Percentiles rank a stretch among this genome's conserved stretches.
Conservation (phyloP, 1,140 invertebrate species). For the Limonius californicus region DNA sequence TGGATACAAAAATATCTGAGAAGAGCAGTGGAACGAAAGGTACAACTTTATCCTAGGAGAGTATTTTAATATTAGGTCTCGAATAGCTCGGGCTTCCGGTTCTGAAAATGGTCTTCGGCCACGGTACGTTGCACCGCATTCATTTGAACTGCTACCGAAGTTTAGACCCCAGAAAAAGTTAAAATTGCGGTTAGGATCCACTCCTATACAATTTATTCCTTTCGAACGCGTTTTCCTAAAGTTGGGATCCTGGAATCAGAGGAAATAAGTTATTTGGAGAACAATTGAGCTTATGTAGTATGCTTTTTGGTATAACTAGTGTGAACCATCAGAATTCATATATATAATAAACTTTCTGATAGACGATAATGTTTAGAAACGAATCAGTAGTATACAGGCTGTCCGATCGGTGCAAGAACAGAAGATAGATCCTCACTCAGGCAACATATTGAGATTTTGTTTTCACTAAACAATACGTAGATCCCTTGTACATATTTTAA, state of each 20-base stretch:
- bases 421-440: no score
- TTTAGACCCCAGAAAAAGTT: background rate
- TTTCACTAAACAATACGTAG: no score
- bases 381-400: no score
- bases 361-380: no score
- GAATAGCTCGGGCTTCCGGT: background rate
- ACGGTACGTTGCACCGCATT: background rate
- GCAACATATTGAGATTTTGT: no score
- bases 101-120: background rate
- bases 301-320: no score
- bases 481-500: no score
- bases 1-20: background rate
- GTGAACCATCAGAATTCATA: no score
- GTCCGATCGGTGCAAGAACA: no score
- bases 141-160: background rate
- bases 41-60: background rate
- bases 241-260: conserved; percentile 51
- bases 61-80: background rate
- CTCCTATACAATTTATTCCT: background rate
- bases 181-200: background rate
- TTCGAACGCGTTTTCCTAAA: conserved; percentile 46
- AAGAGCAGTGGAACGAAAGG: background rate
- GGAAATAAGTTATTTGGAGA: no score
- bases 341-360: no score
- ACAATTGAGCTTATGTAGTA: no score